Base-by-base conservation (phyloP, 2,113 vertebrate species). In the Rhinogobius similis region DNA sequence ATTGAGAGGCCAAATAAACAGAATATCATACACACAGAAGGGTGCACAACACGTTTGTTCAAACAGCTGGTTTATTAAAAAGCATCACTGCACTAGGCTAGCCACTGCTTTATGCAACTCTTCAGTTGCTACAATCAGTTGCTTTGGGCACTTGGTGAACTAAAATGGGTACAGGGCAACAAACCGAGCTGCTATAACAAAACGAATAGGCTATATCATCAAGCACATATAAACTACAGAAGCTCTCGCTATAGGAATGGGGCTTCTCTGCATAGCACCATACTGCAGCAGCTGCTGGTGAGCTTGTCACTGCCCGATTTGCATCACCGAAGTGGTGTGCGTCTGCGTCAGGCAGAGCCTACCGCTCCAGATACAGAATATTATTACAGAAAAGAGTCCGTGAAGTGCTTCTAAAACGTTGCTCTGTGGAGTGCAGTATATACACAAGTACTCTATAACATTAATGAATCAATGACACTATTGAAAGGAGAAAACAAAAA, bases 271-370 rank as follows among this genome's bases (percentile, higher is more conserved):
- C 36, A 44, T 5, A 67, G 5, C 59, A 70, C 68, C 67, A 68
- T 68, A 76, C 66, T 24, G 70, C 43, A 81, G 74, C 65, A 68
- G 32, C 62, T 71, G 79, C 48, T 41, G 44, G 62, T 76, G 58
- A 61, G 58, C 58, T 27, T 61, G 29, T 61, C 58, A 61, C 58
- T 61, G 10, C 58, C 58, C 29, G 58, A 61, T 61, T 61, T 61
- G 58, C 58, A 29, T 61, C 58, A 27, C 18, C 5, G 10, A 26
- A 13, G 21, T 55, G 29, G 0, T 61, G 58, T 61, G 29, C 58
- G 27, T 61, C 58, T 61, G 29, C 29, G 18, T 38, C 58, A 36
- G 9, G 20, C 18, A 61, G 0, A 21, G 39, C 39, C n/a, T 10
- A 8, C 7, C 29, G 55, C 26, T 29, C 46, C 46, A 50, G 7